Evolutionary conservation across 2,113 vertebrate species (phyloP).

Genomic region (Lycaon pictus): DNA sequence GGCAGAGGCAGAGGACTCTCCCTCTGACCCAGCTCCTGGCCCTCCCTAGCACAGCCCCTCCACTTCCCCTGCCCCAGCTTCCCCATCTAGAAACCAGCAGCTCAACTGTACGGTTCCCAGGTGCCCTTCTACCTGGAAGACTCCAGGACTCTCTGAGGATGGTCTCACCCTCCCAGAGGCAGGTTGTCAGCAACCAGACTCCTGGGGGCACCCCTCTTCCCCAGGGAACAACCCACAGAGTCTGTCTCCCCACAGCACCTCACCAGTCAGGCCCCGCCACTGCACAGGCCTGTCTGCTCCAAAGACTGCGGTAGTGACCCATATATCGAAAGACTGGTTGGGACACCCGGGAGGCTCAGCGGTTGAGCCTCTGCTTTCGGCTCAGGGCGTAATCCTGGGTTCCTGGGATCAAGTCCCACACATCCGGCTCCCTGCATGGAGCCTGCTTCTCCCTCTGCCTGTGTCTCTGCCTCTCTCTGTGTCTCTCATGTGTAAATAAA

Average conservation of each 20-base stretch:
- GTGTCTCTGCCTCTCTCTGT: no score
- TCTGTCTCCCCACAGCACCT: neutral
- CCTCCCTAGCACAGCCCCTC: neutral
- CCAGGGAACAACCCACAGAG: no score
- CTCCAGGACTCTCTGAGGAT: neutral
- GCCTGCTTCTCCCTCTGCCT: no score
- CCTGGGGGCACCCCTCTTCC: neutral
- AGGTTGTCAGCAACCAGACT: neutral
- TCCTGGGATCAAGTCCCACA: no score
- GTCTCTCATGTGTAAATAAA: no score
- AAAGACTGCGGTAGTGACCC: neutral
- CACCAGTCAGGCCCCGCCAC: neutral
- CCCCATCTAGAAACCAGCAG: neutral
- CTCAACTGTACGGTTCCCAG: neutral
- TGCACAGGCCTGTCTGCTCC: neutral
- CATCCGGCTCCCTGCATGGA: no score
- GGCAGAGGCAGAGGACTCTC: neutral
- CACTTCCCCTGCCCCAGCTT: neutral
- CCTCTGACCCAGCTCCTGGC: neutral
- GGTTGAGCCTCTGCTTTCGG: no score
- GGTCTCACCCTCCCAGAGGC: neutral
- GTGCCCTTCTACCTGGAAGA: neutral
- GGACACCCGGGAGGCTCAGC: no score
- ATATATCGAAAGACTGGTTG: neutral
- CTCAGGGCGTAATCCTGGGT: no score